These are phyloP conservation scores for Henicopernis longicauda DNA, from an alignment of 2,113 vertebrate genomes.

Conservation along the genomic window DNA sequence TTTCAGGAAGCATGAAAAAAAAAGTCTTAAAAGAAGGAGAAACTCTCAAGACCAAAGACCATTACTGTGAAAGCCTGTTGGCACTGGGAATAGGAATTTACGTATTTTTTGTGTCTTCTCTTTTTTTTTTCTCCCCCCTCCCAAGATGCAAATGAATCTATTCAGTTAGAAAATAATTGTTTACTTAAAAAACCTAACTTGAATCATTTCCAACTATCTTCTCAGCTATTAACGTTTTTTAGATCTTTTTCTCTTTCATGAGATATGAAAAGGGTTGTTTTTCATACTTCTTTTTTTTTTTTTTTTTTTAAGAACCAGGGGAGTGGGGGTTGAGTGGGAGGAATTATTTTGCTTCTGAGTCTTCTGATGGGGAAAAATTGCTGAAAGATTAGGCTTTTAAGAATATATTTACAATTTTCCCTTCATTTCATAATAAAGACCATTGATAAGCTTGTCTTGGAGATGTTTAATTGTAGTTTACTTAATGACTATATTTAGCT, in stretches of 20 bases:
- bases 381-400: background rate
- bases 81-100: background rate
- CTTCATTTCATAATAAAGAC: background rate
- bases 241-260: background rate
- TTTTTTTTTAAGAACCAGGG: background rate
- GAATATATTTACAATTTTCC: background rate
- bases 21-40: background rate
- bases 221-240: background rate
- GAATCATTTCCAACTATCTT: background rate
- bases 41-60: background rate
- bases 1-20: background rate
- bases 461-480: background rate
- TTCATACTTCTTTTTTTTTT: background rate
- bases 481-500: background rate
- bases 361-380: background rate
- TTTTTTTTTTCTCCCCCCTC: accelerated
- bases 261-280: background rate
- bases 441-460: background rate
- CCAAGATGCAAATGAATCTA: background rate
- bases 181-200: background rate
- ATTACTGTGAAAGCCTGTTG: background rate
- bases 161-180: background rate
- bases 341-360: background rate
- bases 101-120: background rate
- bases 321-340: background rate